Evolutionary conservation across 2,113 vertebrate species (phyloP).

Genomic region (Pelecanus crispus): DNA sequence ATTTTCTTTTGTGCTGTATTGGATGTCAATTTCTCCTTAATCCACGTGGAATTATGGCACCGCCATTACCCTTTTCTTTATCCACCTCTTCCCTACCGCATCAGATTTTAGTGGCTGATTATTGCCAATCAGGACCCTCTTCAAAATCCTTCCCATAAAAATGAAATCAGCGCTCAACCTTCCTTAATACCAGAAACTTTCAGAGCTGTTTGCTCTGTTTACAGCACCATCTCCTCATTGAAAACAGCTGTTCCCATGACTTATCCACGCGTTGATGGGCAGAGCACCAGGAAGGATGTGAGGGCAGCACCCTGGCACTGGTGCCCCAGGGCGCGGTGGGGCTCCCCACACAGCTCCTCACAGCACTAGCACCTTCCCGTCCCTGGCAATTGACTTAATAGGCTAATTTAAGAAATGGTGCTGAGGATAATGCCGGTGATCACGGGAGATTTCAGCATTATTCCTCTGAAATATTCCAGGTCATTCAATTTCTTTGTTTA

Average conservation of each 20-base stretch:
- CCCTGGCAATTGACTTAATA: background rate
- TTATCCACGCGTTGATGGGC: accelerated
- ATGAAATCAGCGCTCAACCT: background rate
- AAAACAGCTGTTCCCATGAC: background rate
- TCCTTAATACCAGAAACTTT: background rate
- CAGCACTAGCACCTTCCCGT: background rate
- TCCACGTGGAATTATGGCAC: background rate
- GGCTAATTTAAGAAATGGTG: background rate
- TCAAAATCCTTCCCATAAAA: background rate
- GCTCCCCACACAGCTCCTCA: background rate
- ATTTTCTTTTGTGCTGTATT: background rate
- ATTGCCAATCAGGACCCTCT: background rate
- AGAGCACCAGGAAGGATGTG: background rate
- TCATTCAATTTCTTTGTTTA: background rate
- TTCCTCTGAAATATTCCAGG: background rate
- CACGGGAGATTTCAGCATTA: background rate
- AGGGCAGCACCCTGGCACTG: background rate
- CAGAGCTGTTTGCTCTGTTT: background rate
- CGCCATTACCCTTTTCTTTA: background rate
- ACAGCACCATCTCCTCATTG: background rate
- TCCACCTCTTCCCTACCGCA: background rate
- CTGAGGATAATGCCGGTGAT: background rate
- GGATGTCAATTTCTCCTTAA: background rate
- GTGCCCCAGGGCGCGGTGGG: accelerated
- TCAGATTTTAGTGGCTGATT: background rate